Base-by-base conservation (phyloP, 2,113 vertebrate genomes). In the Colinus virginianus region DNA sequence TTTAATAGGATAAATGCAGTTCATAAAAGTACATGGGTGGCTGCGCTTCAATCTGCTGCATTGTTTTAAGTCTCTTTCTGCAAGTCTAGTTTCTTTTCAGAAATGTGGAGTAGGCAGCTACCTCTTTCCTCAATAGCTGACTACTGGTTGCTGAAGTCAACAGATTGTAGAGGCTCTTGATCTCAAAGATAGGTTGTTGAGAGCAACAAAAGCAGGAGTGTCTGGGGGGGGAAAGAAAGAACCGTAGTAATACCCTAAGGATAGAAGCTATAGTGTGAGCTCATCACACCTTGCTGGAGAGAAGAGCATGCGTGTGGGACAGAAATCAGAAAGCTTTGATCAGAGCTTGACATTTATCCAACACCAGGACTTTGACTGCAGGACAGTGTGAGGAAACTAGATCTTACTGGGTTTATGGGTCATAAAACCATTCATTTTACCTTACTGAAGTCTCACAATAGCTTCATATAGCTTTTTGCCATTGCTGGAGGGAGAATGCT, bases 371-470 rank as follows among this genome's bases (percentile, higher is more conserved):
- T 87, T 56, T 46, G 64, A 23, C 87, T 79, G 67, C 62, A 55
- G 78, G 71, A 40, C 76, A 59, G 56, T 69, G 72, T 80, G 71
- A 88, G 38, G 75, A 91, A 85, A 59, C 28, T 11, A 22, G 49
- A 85, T 90, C 84, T 94, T 74, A 22, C 67, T 83, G 63, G 42
- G 68, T 71, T 91, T 92, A 43, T 38, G 48, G 85, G 55, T 96
- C 64, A 64, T 70, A 53, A 83, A 91, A 55, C 71, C 90, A 49
- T 88, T 91, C 25, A 55, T 90, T 96, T 94, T 85, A 90, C 87
- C 70, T 90, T 84, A 63, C 82, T 90, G 76, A 82, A 59, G 77
- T 78, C 69, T 77, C 13, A 6, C 69, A 94, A 75, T 91, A 94
- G 79, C 61, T 75, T 87, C 4, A 0, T 72, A 3, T 17, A 2